phyloP scores from a whole-genome alignment of 64 coral and sea anemone species.

The Porites australiensis region DNA sequence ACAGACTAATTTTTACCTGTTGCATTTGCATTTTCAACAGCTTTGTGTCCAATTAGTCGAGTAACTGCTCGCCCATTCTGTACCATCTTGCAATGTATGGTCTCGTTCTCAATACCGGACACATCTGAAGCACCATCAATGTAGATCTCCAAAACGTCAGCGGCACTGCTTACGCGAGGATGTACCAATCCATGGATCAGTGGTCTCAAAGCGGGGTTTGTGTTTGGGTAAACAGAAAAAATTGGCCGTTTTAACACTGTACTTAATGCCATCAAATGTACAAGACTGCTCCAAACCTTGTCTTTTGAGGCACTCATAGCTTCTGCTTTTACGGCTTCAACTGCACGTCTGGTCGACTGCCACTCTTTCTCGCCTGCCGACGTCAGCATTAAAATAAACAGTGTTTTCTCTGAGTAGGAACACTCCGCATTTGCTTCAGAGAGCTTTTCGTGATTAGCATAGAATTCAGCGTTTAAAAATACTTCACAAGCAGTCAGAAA shows the following conservation, averaged over 20 bases:
- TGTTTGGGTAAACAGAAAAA: slow-evolving; percentile 49
- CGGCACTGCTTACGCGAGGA: slow-evolving; percentile 22
- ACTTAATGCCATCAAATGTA: slow-evolving; percentile 60
- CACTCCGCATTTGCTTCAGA: too few species aligned
- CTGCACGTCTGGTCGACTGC: slow-evolving; percentile 47
- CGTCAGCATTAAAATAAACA: too few species aligned
- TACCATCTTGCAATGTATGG: slow-evolving; percentile 25
- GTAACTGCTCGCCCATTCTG: neutral
- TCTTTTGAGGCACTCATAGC: slow-evolving; percentile 42
- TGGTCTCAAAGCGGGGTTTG: slow-evolving; percentile 49
- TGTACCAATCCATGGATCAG: slow-evolving; percentile 44
- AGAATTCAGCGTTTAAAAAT: too few species aligned
- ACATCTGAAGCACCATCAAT: neutral
- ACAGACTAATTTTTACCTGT: slow-evolving; percentile 14
- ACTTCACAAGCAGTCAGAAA: too few species aligned
- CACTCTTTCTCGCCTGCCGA: slow-evolving; percentile 56
- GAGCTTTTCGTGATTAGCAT: too few species aligned
- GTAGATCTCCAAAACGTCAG: slow-evolving; percentile 28
- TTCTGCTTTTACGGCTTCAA: slow-evolving; percentile 62
- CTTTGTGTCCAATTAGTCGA: neutral
- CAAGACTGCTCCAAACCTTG: slow-evolving; percentile 66
- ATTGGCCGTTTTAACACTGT: slow-evolving; percentile 56
- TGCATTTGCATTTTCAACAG: neutral
- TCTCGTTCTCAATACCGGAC: neutral
- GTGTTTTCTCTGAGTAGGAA: too few species aligned